Evolutionary conservation across 2,888 invertebrate species (phyloP).

Genomic region (Trypoxylon attenuatum): DNA sequence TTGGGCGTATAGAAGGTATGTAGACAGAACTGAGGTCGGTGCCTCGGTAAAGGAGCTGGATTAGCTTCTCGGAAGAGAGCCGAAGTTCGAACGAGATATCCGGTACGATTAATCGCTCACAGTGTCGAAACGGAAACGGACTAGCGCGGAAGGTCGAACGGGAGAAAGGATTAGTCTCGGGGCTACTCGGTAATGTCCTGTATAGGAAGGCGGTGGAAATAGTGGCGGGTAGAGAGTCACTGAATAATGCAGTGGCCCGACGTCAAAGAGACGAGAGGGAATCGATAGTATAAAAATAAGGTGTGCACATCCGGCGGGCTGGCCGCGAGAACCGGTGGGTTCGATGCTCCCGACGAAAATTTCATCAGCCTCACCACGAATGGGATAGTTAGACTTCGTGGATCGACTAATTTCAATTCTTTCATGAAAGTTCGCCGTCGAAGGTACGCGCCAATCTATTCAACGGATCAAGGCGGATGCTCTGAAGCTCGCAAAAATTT

Average conservation of each 20-base stretch:
- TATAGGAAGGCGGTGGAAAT: slow-evolving; percentile 30
- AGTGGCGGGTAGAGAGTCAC: slow-evolving; percentile 24
- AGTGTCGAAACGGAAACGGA: too few relatives aligned
- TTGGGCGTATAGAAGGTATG: too few relatives aligned
- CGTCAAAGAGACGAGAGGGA: slow-evolving; percentile 50
- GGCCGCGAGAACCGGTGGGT: slow-evolving; percentile 13
- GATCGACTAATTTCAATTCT: slow-evolving; percentile 57
- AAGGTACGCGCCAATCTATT: slow-evolving; percentile 19
- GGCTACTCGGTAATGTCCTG: slow-evolving; percentile 26
- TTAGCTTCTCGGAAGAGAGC: neutral
- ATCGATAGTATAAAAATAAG: slow-evolving; percentile 62
- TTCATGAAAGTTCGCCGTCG: slow-evolving; percentile 48
- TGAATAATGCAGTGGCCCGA: slow-evolving; percentile 54
- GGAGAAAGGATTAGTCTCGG: neutral
- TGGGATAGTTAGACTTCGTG: slow-evolving; percentile 54
- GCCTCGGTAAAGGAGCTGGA: neutral
- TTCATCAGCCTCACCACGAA: slow-evolving; percentile 48
- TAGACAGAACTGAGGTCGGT: too few relatives aligned
- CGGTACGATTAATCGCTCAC: too few relatives aligned
- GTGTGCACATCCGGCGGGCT: slow-evolving; percentile 38
- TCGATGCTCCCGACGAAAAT: slow-evolving; percentile 53
- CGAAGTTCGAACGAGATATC: too few relatives aligned
- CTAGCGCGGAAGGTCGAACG: slow-evolving; percentile 13
- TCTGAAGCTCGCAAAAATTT: slow-evolving; percentile 7
- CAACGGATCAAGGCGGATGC: slow-evolving; percentile 43